A percentile compares a stretch with the other conserved stretches of the same genome.
phyloP scores from a whole-genome alignment of 2,888 invertebrate species.

The Phyllotreta cruciferae region DNA sequence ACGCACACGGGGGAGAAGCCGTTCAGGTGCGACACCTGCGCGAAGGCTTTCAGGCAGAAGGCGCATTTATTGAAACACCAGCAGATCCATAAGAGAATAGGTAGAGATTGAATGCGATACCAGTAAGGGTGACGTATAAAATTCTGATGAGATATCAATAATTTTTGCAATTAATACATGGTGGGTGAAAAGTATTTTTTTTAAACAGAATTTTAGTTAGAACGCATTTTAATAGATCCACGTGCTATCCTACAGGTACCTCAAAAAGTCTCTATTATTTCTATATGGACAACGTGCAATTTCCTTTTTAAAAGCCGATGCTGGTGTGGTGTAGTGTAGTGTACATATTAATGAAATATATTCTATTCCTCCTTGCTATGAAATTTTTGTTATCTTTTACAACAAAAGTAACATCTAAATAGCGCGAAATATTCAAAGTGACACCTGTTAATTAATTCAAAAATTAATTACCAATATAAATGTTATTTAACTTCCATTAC shows the following conservation, averaged over 20 bases:
- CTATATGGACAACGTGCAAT: slow-evolving; percentile 59
- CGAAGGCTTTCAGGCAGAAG: slow-evolving; percentile 91
- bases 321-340: slow-evolving; percentile 1
- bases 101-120: slow-evolving; percentile 88
- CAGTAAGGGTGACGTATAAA: not conserved
- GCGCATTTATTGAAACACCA: slow-evolving; percentile 93
- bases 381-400: too few relatives aligned
- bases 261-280: slow-evolving; percentile 54
- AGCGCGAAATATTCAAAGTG: too few relatives aligned
- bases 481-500: too few relatives aligned
- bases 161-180: slow-evolving; percentile 2
- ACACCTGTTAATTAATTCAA: too few relatives aligned
- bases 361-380: too few relatives aligned
- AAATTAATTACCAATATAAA: too few relatives aligned
- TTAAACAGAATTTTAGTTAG: slow-evolving; percentile 1
- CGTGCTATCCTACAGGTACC: slow-evolving; percentile 61
- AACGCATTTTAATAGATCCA: slow-evolving; percentile 37
- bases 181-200: too few relatives aligned
- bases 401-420: too few relatives aligned
- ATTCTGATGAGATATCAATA: not conserved
- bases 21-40: slow-evolving; percentile 89
- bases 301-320: slow-evolving; percentile 23
- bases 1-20: slow-evolving; percentile 94
- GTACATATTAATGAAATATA: not conserved
- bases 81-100: slow-evolving; percentile 93